Percentiles rank a stretch among this genome's conserved stretches.
phyloP scores from a whole-genome alignment of 2,113 vertebrate species.

The Saguinus midas region DNA sequence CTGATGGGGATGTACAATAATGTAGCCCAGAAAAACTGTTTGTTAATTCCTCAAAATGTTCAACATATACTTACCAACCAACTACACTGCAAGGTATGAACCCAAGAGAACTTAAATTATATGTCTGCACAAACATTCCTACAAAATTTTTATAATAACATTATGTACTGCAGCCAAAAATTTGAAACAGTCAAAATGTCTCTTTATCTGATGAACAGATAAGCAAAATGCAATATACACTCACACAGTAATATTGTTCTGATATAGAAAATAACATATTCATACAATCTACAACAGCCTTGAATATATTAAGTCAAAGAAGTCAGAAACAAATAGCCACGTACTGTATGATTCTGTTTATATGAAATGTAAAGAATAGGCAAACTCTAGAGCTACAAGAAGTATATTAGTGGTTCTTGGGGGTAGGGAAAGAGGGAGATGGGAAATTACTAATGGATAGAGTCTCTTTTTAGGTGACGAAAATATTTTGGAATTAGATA shows the following conservation, averaged over 20 bases:
- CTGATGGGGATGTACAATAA: neutral
- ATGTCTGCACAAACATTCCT: neutral
- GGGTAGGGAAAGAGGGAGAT: too few relatives aligned
- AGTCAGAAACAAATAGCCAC: neutral
- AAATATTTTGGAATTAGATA: neutral
- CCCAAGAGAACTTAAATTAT: neutral
- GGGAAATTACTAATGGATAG: neutral
- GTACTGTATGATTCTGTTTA: neutral
- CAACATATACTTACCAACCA: neutral
- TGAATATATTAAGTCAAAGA: neutral
- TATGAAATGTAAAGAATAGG: neutral
- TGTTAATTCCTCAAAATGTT: neutral
- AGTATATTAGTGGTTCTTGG: neutral
- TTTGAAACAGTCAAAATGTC: neutral
- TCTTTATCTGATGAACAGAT: neutral
- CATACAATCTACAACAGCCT: neutral
- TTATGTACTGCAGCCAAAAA: neutral
- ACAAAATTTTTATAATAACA: neutral
- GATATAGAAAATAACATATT: neutral
- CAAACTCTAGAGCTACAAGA: neutral
- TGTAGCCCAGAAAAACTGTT: neutral
- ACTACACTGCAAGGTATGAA: too few relatives aligned
- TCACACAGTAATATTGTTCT: neutral
- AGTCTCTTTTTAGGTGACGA: neutral
- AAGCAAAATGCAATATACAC: neutral